Percentiles rank a stretch among this genome's conserved stretches.
Evolutionary conservation across 1,140 invertebrate genomes (phyloP).

Genomic region (Dermatophagoides farinae): DNA sequence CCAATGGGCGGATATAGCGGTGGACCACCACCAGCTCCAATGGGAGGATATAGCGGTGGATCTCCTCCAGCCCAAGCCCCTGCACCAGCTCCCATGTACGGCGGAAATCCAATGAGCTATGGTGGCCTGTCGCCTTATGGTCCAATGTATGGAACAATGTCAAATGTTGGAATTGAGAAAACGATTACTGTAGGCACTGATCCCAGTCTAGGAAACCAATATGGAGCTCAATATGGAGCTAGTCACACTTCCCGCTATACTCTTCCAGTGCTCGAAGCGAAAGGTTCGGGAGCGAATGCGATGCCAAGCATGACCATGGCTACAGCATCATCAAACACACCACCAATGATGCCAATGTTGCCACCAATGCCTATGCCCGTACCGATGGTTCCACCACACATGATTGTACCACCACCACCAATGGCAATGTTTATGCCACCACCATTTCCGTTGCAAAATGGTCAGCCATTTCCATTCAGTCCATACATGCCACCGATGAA

Average conservation of each 20-base stretch:
- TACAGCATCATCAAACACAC: not conserved
- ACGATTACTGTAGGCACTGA: not conserved
- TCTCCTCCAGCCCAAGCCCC: no score
- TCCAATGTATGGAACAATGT: not conserved
- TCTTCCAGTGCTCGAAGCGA: no score
- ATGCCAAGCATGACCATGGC: not conserved
- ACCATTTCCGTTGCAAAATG: no score
- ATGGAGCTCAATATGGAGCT: not conserved
- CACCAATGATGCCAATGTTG: not conserved
- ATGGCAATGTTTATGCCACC: no score
- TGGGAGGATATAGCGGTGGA: not conserved
- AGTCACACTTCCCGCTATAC: not conserved
- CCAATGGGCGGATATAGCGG: not conserved
- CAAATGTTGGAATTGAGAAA: not conserved
- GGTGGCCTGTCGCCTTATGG: not conserved
- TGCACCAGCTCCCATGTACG: not conserved
- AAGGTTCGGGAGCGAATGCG: no score
- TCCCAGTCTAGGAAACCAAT: not conserved
- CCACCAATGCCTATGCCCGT: no score
- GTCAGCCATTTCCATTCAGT: no score
- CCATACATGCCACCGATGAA: no score
- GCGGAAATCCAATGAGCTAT: no score
- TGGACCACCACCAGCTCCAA: not conserved
- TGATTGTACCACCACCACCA: no score
- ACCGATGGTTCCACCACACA: no score